Evolutionary conservation across 2,888 invertebrate species (phyloP).

Genomic region (Caenorhabditis sinica): DNA sequence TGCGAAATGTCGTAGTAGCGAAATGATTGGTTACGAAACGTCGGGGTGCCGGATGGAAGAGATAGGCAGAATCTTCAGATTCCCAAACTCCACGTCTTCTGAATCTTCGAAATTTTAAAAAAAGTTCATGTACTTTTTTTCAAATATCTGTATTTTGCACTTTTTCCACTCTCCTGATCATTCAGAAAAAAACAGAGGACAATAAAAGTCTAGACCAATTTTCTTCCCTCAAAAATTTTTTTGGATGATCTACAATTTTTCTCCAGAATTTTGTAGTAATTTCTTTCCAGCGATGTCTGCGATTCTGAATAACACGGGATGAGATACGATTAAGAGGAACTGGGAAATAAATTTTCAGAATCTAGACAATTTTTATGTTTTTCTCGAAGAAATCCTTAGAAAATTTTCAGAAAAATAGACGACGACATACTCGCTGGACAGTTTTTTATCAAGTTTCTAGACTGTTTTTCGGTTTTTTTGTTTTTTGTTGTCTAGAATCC

Average conservation of each 20-base stretch:
- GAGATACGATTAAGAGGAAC: no score
- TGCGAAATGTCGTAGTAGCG: no score
- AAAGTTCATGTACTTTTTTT: no score
- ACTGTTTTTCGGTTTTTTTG: slow-evolving; percentile 3
- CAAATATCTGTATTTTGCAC: neutral
- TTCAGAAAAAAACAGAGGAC: neutral
- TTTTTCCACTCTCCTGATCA: neutral
- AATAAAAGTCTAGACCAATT: neutral
- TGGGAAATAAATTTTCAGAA: neutral
- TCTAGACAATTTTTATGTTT: neutral
- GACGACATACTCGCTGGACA: neutral
- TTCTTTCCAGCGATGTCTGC: neutral
- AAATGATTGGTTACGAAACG: no score
- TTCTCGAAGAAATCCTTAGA: no score
- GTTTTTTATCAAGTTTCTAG: neutral
- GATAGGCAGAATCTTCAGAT: no score
- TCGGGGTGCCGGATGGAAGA: no score
- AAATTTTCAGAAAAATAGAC: neutral
- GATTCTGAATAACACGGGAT: no score
- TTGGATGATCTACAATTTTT: neutral
- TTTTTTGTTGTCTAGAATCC: neutral
- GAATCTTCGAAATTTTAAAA: no score
- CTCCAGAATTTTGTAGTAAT: neutral
- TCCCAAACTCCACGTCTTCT: no score
- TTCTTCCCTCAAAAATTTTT: neutral